Evolutionary conservation across 2,888 invertebrate species (phyloP).

Genomic region (Notocelia uddmanniana): DNA sequence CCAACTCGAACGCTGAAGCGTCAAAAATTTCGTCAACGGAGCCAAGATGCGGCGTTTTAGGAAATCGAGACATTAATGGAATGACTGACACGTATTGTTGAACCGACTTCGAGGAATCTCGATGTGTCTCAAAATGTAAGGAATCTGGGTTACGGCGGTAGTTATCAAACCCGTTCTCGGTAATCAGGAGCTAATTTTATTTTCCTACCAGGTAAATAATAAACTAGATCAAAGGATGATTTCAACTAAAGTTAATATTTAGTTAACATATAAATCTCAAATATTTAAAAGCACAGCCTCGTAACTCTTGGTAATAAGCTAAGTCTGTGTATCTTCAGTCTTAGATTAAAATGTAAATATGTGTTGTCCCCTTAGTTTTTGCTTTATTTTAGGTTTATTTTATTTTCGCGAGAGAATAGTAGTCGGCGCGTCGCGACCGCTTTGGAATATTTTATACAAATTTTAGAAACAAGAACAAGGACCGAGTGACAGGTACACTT

Average conservation of each 20-base stretch:
- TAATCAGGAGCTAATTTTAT: constrained; percentile 57
- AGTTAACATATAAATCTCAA: not conserved
- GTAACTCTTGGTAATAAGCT: constrained; percentile 1
- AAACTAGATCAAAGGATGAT: constrained; percentile 18
- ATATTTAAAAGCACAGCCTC: not conserved
- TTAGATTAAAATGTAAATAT: constrained; percentile 63
- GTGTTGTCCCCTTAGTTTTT: constrained; percentile 57
- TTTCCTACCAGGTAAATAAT: constrained; percentile 1
- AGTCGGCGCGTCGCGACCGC: constrained; percentile 72
- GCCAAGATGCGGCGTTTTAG: constrained; percentile 72
- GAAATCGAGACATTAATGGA: constrained; percentile 80
- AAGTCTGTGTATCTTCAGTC: constrained; percentile 40
- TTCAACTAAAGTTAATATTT: not conserved
- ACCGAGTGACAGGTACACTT: constrained; percentile 83
- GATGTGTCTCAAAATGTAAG: constrained; percentile 66
- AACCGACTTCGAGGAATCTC: constrained; percentile 71
- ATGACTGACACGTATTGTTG: constrained; percentile 81
- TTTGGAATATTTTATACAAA: constrained; percentile 85
- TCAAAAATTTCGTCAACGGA: constrained; percentile 78
- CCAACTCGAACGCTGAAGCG: constrained; percentile 68
- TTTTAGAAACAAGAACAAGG: constrained; percentile 84
- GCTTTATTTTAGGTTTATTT: constrained; percentile 65
- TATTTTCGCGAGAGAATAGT: constrained; percentile 65
- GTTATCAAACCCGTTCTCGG: constrained; percentile 58
- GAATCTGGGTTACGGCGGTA: constrained; percentile 59